phyloP scores from a whole-genome alignment of 2,888 invertebrate species.

The Pasiphila rectangulata region DNA sequence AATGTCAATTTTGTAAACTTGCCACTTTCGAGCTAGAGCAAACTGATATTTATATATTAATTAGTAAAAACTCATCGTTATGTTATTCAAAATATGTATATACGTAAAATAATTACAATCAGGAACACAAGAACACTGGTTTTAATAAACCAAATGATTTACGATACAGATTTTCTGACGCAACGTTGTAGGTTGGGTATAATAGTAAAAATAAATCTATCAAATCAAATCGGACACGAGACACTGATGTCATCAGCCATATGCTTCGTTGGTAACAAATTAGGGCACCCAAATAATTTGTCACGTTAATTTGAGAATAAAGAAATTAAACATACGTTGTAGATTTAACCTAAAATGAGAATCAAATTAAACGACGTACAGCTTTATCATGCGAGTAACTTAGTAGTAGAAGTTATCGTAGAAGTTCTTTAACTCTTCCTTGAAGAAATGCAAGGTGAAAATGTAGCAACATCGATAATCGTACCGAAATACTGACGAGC shows the following conservation, averaged over 20 bases:
- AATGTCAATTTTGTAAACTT: too few species aligned
- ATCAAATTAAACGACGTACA: too few species aligned
- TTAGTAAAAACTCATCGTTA: too few species aligned
- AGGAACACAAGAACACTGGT: too few species aligned
- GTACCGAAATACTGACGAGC: slow-evolving; percentile 43
- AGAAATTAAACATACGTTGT: neutral
- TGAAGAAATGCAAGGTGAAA: slow-evolving; percentile 76
- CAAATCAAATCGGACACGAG: slow-evolving; percentile 30
- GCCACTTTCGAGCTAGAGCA: too few species aligned
- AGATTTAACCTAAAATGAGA: too few species aligned
- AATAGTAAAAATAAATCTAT: slow-evolving; percentile 25
- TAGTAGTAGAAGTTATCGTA: slow-evolving; percentile 67
- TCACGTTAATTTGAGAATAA: slow-evolving; percentile 1
- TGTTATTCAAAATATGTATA: too few species aligned
- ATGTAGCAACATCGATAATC: slow-evolving; percentile 58
- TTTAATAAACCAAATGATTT: slow-evolving; percentile 20
- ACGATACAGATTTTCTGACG: slow-evolving; percentile 20
- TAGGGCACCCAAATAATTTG: slow-evolving; percentile 14
- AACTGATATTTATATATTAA: too few species aligned
- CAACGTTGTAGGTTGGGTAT: slow-evolving; percentile 17
- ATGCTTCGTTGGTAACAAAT: slow-evolving; percentile 17
- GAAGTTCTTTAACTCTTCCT: slow-evolving; percentile 65
- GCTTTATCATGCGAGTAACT: too few species aligned
- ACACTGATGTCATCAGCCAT: slow-evolving; percentile 34
- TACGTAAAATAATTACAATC: too few species aligned